phyloP scores from a whole-genome alignment of 2,888 invertebrate genomes.

The Papilio protenor region DNA sequence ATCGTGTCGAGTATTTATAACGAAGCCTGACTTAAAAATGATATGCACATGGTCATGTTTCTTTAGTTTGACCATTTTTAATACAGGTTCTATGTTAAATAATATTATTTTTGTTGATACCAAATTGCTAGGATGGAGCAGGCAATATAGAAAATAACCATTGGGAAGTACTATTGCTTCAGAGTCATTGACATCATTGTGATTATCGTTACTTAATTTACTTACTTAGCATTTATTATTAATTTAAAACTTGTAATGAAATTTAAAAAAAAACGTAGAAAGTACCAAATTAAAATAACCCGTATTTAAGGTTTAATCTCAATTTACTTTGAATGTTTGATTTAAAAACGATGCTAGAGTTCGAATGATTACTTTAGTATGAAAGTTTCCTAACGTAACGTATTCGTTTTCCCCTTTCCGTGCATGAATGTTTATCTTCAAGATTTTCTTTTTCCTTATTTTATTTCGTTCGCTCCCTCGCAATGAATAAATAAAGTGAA shows the following conservation, averaged over 20 bases:
- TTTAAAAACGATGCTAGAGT: not conserved
- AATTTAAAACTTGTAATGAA: too few relatives aligned
- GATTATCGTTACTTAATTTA: too few relatives aligned
- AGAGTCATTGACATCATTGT: too few relatives aligned
- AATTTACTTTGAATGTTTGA: not conserved
- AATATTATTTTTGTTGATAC: too few relatives aligned
- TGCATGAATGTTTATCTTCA: constrained; percentile 69
- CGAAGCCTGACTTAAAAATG: constrained; percentile 33
- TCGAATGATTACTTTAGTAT: constrained; percentile 18
- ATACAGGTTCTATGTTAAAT: too few relatives aligned
- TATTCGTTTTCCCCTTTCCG: constrained; percentile 48
- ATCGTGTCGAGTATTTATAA: constrained; percentile 10
- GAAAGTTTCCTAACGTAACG: constrained; percentile 38
- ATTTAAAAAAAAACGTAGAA: not conserved
- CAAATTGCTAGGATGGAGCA: too few relatives aligned
- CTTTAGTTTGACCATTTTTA: too few relatives aligned
- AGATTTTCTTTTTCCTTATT: constrained; percentile 63
- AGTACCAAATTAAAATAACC: not conserved
- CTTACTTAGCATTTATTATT: too few relatives aligned
- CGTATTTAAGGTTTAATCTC: not conserved
- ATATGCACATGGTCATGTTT: not conserved
- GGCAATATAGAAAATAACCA: too few relatives aligned
- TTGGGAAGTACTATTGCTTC: too few relatives aligned
- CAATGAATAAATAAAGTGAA: constrained; percentile 73
- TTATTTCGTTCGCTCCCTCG: constrained; percentile 66